Evolutionary conservation across 2,797 vertebrate species (phyloP).

Genomic region (Amniataba percoides): DNA sequence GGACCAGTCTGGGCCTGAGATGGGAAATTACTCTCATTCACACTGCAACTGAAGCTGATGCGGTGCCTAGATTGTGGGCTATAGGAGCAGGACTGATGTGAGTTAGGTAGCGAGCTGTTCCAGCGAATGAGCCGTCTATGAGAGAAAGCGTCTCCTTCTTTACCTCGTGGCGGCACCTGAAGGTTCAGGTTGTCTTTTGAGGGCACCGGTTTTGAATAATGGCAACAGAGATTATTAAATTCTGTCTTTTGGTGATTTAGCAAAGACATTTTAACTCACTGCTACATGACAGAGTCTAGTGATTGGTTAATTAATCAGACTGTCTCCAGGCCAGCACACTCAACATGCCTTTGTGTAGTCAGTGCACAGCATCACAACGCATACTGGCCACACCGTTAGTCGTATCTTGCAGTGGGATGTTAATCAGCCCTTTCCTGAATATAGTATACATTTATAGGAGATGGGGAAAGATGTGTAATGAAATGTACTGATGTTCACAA

Average conservation of each 20-base stretch:
- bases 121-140: slow-evolving; percentile 1
- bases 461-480: neutral
- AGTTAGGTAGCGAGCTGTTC: neutral
- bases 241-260: slow-evolving; percentile 10
- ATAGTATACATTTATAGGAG: neutral
- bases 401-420: neutral
- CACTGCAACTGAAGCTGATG: slow-evolving; percentile 22
- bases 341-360: neutral
- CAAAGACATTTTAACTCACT: slow-evolving; percentile 22
- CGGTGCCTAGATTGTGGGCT: neutral
- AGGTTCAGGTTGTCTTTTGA: slow-evolving; percentile 15
- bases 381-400: neutral
- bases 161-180: neutral
- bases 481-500: slow-evolving; percentile 8
- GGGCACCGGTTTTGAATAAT: slow-evolving; percentile 4
- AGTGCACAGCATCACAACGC: neutral
- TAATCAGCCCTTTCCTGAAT: neutral
- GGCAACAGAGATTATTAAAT: slow-evolving; percentile 15
- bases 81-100: neutral
- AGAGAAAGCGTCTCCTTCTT: slow-evolving; percentile 7
- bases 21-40: slow-evolving; percentile 35
- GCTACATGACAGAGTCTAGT: slow-evolving; percentile 16
- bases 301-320: slow-evolving; percentile 46
- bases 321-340: slow-evolving; percentile 7
- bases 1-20: slow-evolving; percentile 30